These are phyloP conservation scores for Oryzaephilus surinamensis DNA, from an alignment of 1,140 invertebrate genomes.

Conservation along the genomic window DNA sequence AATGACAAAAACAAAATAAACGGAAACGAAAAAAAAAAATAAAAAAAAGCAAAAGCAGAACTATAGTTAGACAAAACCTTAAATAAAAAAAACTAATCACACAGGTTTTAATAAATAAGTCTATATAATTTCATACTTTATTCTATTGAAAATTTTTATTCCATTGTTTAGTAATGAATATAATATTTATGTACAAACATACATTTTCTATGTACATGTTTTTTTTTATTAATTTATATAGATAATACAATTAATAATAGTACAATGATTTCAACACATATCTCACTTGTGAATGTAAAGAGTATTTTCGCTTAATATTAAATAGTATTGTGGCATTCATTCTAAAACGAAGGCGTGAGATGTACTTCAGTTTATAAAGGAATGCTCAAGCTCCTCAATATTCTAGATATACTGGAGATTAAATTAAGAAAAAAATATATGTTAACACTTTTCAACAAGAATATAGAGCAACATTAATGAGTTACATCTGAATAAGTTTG, in stretches of 20 bases:
- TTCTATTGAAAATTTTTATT: slow-evolving; percentile 36
- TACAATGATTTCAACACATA: slow-evolving; percentile 21
- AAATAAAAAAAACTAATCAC: not conserved
- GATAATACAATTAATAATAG: slow-evolving; percentile 24
- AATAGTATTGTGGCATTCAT: slow-evolving; percentile 5
- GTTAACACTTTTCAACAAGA: too few species aligned
- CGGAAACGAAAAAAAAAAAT: slow-evolving; percentile 29
- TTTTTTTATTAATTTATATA: slow-evolving; percentile 19
- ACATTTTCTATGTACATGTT: slow-evolving; percentile 34
- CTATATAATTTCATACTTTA: slow-evolving; percentile 26
- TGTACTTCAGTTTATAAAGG: too few species aligned
- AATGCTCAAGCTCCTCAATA: slow-evolving; percentile 13
- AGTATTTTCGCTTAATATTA: slow-evolving; percentile 14
- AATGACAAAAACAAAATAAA: slow-evolving; percentile 26
- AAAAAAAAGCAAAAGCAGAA: slow-evolving; percentile 12
- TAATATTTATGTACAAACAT: slow-evolving; percentile 42
- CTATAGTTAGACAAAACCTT: slow-evolving; percentile 3
- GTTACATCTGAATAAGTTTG: too few species aligned
- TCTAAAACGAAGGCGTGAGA: slow-evolving; percentile 13
- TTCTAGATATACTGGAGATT: too few species aligned
- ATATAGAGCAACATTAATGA: too few species aligned
- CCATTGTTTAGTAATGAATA: slow-evolving; percentile 30
- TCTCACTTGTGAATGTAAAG: slow-evolving; percentile 15
- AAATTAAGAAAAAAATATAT: too few species aligned
- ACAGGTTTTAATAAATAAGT: not conserved